A percentile compares a stretch with the other conserved stretches of the same genome.
phyloP scores from a whole-genome alignment of 2,113 vertebrate species.

The Talpa occidentalis region DNA sequence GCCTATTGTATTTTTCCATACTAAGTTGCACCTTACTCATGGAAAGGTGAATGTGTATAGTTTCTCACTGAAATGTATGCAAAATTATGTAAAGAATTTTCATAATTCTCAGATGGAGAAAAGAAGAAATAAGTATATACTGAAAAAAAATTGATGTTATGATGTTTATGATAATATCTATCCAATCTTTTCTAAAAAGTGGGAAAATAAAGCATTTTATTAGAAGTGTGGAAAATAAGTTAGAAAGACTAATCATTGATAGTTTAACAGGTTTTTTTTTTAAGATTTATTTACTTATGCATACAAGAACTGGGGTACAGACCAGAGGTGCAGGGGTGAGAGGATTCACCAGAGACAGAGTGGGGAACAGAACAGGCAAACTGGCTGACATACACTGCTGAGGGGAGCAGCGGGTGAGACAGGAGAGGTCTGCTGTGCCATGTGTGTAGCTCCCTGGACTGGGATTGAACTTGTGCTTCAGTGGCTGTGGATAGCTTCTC shows the following conservation, averaged over 20 bases:
- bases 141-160: neutral
- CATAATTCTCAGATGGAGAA: conserved; percentile 5
- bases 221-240: neutral
- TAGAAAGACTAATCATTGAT: neutral
- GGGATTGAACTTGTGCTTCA: too few species aligned
- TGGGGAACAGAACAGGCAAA: too few species aligned
- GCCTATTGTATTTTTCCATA: neutral
- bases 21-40: neutral
- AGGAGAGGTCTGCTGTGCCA: too few species aligned
- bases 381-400: too few species aligned
- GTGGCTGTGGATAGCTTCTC: too few species aligned
- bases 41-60: neutral
- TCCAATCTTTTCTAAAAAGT: neutral
- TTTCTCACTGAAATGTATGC: neutral
- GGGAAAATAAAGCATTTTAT: neutral
- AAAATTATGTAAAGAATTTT: neutral
- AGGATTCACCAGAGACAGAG: too few species aligned
- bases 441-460: too few species aligned
- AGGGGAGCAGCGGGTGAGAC: too few species aligned
- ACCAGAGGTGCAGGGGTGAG: too few species aligned
- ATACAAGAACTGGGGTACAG: too few species aligned
- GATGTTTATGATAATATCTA: neutral
- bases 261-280: neutral
- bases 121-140: neutral
- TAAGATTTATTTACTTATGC: too few species aligned